Evolutionary conservation across 2,888 invertebrate genomes (phyloP).

Genomic region (Zeuzera pyrina): DNA sequence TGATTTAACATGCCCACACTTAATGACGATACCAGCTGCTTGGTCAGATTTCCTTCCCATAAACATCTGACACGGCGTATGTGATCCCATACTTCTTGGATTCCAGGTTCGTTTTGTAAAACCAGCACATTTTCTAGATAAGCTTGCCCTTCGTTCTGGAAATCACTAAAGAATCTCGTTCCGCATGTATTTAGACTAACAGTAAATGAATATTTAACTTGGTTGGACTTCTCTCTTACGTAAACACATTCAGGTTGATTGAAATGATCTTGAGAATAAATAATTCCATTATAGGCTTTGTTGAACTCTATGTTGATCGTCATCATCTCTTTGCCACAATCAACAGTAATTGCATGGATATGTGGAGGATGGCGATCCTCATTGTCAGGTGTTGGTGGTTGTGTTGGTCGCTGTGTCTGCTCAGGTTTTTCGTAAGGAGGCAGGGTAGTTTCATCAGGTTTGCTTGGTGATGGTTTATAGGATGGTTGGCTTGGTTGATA

Average conservation of each 20-base stretch:
- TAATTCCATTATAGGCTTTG: constrained; percentile 81
- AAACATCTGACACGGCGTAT: constrained; percentile 83
- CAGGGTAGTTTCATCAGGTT: constrained; percentile 15
- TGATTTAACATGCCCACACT: constrained; percentile 86
- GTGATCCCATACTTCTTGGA: constrained; percentile 85
- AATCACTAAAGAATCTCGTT: constrained; percentile 84
- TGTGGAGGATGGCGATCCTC: constrained; percentile 82
- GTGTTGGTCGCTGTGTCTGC: constrained; percentile 15
- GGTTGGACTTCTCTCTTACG: constrained; percentile 79
- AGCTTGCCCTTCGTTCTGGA: constrained; percentile 82
- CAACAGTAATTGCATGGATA: constrained; percentile 81
- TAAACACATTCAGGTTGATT: constrained; percentile 81
- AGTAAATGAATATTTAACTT: constrained; percentile 80
- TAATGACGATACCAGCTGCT: constrained; percentile 80
- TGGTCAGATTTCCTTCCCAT: constrained; percentile 86
- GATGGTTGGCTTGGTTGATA: constrained; percentile 17
- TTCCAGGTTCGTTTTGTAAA: constrained; percentile 83
- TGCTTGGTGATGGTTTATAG: constrained; percentile 16
- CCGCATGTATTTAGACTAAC: constrained; percentile 84
- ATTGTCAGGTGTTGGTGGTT: constrained; percentile 34
- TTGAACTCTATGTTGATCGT: constrained; percentile 86
- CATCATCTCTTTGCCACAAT: constrained; percentile 88
- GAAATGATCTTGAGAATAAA: constrained; percentile 84
- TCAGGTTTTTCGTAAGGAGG: constrained; percentile 12
- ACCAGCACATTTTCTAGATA: constrained; percentile 86